Evolutionary conservation across 2,113 vertebrate genomes (phyloP), one percentile per base, ranked within the genome.

Genomic region (Eurystomus gularis): DNA sequence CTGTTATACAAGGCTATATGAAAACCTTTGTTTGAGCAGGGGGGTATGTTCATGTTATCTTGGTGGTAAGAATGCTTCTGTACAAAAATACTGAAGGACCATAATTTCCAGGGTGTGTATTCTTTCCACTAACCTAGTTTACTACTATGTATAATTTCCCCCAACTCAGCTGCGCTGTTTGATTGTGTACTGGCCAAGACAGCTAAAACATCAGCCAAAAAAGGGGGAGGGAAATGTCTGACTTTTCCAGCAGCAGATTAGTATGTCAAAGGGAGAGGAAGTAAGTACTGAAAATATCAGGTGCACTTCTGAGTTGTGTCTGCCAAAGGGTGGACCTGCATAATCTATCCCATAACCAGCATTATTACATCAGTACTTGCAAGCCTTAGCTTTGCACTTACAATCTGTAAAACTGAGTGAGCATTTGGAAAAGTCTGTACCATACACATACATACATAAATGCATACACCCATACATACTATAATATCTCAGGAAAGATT

Each of bases 281-380:
- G 29, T 13, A 52, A 60, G 57, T 57, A 71, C 2, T 88, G 88
- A 26, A 35, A 46, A 86, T 82, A 73, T 88, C 13, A 35, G 79
- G 91, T 93, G 88, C 72, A 39, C 24, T 86, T 73, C 25, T 58
- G 88, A 83, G 25, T 68, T 70, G 26, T 54, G 46, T 58, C 64
- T 93, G 86, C 93, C 93, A 93, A 84, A 90, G 82, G 44, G 58
- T 84, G 71, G 79, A 54, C 39, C 60, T 88, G 68, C 51, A 64
- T 79, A 26, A 6, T 20, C 13, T 90, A 68, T 90, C 80, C 68
- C 55, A 39, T 39, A 49, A 62, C 68, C 90, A 86, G 46, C 8
- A 29, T 28, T 29, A 37, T 88, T 58, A 18, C 64, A 51, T 40
- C 92, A 70, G 42, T 37, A 61, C 51, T 93, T 71, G 31, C 69